Evolutionary conservation across 2,797 vertebrate genomes (phyloP).

Genomic region (Mormyrops boulengeri): DNA sequence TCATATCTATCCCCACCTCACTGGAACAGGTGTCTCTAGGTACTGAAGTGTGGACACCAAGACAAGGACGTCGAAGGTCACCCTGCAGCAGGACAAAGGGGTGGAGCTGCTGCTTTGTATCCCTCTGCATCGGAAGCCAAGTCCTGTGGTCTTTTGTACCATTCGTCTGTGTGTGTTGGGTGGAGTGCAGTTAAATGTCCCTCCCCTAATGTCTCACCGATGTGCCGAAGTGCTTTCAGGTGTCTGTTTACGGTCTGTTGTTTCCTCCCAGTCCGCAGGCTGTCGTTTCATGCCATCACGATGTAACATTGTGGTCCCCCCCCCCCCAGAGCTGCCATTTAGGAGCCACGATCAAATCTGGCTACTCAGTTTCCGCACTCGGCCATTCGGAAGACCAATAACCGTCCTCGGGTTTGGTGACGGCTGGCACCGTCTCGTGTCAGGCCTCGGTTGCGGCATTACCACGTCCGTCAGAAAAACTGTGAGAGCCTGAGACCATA

Average conservation of each 20-base stretch:
- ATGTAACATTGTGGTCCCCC: background rate
- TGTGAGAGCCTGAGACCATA: background rate
- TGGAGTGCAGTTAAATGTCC: background rate
- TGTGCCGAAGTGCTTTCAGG: constrained; percentile 35
- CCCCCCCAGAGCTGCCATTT: background rate
- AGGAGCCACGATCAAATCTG: background rate
- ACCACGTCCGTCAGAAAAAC: background rate
- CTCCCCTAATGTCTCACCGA: constrained; percentile 24
- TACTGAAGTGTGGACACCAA: background rate
- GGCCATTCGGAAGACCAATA: background rate
- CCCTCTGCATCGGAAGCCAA: background rate
- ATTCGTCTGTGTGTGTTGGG: background rate
- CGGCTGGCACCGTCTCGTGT: background rate
- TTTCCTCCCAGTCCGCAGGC: constrained; percentile 22
- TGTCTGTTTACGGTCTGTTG: background rate
- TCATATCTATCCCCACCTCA: background rate
- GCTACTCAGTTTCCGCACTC: background rate
- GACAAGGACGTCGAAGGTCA: background rate
- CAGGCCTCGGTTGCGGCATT: background rate
- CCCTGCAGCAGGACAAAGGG: background rate
- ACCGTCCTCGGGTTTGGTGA: background rate
- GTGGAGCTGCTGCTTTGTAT: background rate
- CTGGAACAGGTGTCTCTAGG: background rate
- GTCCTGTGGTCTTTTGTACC: background rate
- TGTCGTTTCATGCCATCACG: background rate